These are phyloP conservation scores for Abrostola triplasia DNA, from an alignment of 2,888 invertebrate genomes.

Conservation along the genomic window DNA sequence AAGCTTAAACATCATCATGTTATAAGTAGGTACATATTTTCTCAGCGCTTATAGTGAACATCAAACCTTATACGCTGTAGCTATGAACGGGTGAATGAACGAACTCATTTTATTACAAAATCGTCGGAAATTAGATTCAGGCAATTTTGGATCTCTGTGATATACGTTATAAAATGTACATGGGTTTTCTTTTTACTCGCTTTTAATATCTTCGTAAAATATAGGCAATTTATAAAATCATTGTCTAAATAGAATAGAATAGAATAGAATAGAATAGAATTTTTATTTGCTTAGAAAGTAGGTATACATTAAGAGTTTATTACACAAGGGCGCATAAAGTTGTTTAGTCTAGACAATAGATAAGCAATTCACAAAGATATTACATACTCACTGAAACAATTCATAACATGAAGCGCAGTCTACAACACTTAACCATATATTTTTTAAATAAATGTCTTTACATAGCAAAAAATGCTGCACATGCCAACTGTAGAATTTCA, in stretches of 20 bases:
- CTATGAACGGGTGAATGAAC: constrained; percentile 40
- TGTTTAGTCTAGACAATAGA: constrained; percentile 11
- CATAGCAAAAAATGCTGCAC: constrained; percentile 25
- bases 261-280: too few species aligned
- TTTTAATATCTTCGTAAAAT: constrained; percentile 28
- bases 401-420: constrained; percentile 10
- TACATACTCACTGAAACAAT: constrained; percentile 3
- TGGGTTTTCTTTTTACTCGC: constrained; percentile 6
- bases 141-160: constrained; percentile 33
- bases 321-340: constrained; percentile 5
- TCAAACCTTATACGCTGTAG: constrained; percentile 22
- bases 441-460: constrained; percentile 7
- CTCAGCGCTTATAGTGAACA: constrained; percentile 3
- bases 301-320: constrained; percentile 3
- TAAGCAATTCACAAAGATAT: constrained; percentile 1
- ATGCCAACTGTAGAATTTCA: constrained; percentile 43
- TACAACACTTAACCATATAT: constrained; percentile 8
- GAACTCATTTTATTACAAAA: constrained; percentile 45
- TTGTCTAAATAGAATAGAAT: constrained; percentile 18
- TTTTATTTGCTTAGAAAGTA: too few species aligned
- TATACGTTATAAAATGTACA: constrained; percentile 4
- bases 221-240: constrained; percentile 6
- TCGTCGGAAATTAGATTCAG: constrained; percentile 32
- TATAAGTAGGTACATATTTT: too few species aligned
- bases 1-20: too few species aligned